Percentiles rank a stretch among this genome's conserved stretches.
Conservation (phyloP, 2,113 vertebrate genomes). For the Bubalus kerabau region DNA sequence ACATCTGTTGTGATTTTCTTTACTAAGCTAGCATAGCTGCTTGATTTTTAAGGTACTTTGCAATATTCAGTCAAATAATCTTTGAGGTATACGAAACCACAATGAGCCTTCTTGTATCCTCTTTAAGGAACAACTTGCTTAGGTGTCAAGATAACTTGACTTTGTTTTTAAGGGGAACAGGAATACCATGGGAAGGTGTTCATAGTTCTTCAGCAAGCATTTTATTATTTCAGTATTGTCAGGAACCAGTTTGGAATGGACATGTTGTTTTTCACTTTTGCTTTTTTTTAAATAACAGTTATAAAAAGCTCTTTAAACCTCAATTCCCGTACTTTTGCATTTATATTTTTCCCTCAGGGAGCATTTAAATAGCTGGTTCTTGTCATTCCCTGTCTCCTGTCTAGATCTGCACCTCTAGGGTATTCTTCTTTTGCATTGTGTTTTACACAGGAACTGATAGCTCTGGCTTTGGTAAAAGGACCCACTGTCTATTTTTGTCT, state of each 20-base stretch:
- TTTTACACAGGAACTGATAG: conserved; percentile 59
- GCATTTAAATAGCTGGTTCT: conserved; percentile 9
- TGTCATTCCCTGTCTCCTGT: background rate
- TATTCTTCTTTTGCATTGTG: conserved; percentile 1
- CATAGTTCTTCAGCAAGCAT: background rate
- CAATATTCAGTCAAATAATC: background rate
- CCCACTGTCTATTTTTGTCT: conserved; percentile 48
- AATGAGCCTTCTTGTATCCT: background rate
- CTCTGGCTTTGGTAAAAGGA: conserved; percentile 46
- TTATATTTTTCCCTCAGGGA: background rate
- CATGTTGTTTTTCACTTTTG: background rate
- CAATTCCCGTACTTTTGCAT: background rate
- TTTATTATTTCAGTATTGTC: background rate
- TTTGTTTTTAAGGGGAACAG: background rate
- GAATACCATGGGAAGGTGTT: background rate
- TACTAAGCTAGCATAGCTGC: background rate
- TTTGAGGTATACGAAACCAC: background rate
- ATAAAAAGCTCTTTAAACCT: conserved; percentile 5
- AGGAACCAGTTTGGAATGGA: background rate
- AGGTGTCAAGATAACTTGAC: background rate
- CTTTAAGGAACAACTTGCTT: background rate
- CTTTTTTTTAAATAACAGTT: conserved; percentile 14
- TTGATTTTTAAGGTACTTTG: background rate
- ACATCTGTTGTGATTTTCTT: background rate
- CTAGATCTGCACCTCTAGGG: conserved; percentile 37